phyloP scores from a whole-genome alignment of 2,888 invertebrate species.

The Sinotaia quadrata region DNA sequence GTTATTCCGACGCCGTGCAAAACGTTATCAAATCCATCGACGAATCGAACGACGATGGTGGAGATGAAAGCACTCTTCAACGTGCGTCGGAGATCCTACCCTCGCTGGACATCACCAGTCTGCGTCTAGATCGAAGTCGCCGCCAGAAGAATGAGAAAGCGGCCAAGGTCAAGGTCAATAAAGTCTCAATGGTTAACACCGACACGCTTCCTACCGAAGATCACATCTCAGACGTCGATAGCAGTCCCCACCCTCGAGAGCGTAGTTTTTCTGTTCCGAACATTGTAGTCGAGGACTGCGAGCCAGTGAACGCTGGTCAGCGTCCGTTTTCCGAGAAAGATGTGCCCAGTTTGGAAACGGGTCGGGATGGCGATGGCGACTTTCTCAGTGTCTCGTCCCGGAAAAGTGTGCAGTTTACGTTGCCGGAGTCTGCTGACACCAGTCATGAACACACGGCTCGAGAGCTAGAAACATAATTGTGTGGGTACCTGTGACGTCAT shows the following conservation, averaged over 20 bases:
- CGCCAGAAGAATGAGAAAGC: background rate
- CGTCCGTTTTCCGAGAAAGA: no score
- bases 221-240: background rate
- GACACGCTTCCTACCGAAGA: background rate
- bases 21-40: conserved; percentile 3
- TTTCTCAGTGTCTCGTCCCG: background rate
- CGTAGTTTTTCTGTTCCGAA: background rate
- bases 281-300: background rate
- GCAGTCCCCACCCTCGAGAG: background rate
- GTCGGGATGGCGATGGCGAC: background rate
- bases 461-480: no score
- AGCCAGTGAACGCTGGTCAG: no score
- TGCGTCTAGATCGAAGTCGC: background rate
- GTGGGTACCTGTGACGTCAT: no score
- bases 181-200: background rate
- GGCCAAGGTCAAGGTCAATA: background rate
- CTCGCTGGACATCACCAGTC: background rate
- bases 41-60: background rate
- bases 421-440: background rate
- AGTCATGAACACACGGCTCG: no score
- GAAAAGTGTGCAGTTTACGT: background rate
- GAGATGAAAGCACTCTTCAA: background rate
- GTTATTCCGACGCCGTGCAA: conserved; percentile 17
- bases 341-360: no score
- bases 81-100: conserved; percentile 1